These are phyloP conservation scores for Myotis yumanensis DNA, from an alignment of 2,113 vertebrate species.

Conservation along the genomic window DNA sequence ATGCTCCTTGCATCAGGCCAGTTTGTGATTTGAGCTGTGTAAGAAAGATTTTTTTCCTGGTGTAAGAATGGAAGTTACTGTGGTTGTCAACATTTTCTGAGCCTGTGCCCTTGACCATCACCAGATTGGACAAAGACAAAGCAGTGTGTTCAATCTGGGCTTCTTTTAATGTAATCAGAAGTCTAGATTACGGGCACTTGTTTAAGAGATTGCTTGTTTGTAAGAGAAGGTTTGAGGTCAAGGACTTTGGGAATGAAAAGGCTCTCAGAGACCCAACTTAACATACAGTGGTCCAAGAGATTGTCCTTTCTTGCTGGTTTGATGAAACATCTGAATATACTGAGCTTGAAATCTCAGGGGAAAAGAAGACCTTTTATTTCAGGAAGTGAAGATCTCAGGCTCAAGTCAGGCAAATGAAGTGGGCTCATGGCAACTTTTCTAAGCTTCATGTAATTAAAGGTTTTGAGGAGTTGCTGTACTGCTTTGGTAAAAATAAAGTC, in stretches of 20 bases:
- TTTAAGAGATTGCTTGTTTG: not conserved
- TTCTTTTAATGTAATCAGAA: slow-evolving; percentile 43
- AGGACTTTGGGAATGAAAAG: not conserved
- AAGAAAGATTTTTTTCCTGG: not conserved
- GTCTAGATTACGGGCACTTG: not conserved
- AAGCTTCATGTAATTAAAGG: slow-evolving; percentile 3
- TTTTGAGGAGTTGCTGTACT: slow-evolving; percentile 15
- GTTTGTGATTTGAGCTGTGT: not conserved
- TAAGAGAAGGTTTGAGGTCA: slow-evolving; percentile 38
- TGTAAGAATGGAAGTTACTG: not conserved
- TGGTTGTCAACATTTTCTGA: not conserved
- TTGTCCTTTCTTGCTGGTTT: slow-evolving; percentile 24
- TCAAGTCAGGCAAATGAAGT: not conserved
- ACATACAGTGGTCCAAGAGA: not conserved
- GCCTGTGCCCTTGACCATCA: not conserved
- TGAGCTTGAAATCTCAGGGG: not conserved
- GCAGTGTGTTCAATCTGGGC: not conserved
- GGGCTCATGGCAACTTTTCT: not conserved
- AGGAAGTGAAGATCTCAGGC: not conserved
- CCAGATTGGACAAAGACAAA: not conserved
- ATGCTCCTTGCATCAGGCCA: not conserved
- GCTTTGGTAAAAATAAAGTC: slow-evolving; percentile 49
- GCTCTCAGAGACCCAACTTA: not conserved
- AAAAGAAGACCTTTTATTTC: slow-evolving; percentile 32
- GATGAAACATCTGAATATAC: slow-evolving; percentile 54